Percentiles rank a stretch among this genome's conserved stretches.
Conservation (phyloP, 2,113 vertebrate genomes). For the Dromas ardeola region DNA sequence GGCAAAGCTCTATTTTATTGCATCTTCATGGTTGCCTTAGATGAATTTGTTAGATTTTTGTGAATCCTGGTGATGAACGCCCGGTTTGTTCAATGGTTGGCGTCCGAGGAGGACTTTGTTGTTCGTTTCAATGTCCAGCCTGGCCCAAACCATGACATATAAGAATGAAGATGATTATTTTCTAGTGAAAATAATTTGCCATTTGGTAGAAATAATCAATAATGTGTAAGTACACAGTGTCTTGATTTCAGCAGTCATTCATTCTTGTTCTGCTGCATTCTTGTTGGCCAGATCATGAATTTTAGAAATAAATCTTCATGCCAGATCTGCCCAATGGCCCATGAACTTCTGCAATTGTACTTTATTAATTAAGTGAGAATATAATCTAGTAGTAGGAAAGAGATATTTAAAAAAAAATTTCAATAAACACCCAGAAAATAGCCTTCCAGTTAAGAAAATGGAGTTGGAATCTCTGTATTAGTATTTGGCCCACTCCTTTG, state of each 20-base stretch:
- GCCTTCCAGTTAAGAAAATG: background rate
- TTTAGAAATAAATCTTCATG: background rate
- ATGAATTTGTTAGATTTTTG: background rate
- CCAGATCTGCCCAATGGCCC: background rate
- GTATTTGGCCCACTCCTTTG: background rate
- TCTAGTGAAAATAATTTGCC: background rate
- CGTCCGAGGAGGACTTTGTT: background rate
- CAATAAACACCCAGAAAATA: background rate
- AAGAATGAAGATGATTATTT: background rate
- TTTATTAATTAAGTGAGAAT: conserved; percentile 13
- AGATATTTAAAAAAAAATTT: background rate
- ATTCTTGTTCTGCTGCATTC: background rate
- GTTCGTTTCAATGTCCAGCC: background rate
- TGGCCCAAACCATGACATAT: background rate
- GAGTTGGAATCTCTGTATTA: background rate
- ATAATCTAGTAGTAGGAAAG: background rate
- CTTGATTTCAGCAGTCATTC: background rate
- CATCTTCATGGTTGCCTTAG: background rate
- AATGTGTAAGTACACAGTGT: background rate
- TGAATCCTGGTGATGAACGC: background rate
- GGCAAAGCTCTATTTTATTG: background rate
- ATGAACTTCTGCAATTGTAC: background rate
- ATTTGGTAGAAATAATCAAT: background rate
- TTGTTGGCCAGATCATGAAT: background rate
- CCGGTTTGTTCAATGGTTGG: background rate